A percentile compares a stretch with the other conserved stretches of the same genome.
phyloP scores from a whole-genome alignment of 2,888 invertebrate species.

The Erebia palarica region DNA sequence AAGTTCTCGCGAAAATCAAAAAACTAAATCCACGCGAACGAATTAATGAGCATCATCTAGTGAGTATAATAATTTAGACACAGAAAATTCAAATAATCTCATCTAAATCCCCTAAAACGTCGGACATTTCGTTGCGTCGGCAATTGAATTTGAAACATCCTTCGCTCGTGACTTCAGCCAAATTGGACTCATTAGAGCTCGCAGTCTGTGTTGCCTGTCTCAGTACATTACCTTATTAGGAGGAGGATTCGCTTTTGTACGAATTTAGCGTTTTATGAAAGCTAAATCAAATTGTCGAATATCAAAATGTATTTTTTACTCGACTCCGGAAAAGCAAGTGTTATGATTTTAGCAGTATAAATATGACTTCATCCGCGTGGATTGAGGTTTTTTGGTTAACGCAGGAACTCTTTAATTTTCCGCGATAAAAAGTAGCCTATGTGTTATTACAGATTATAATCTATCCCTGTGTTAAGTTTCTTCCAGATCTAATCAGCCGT shows the following conservation, averaged over 20 bases:
- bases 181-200: constrained; percentile 39
- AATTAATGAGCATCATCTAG: too few species aligned
- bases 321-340: background rate
- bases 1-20: too few species aligned
- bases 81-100: constrained; percentile 9
- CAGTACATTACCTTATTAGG: constrained; percentile 18
- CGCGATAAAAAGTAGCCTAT: too few species aligned
- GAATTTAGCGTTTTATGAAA: constrained; percentile 10
- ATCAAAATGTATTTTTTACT: background rate
- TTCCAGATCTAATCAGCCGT: too few species aligned
- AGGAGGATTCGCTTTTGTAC: background rate
- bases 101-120: constrained; percentile 31
- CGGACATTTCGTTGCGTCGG: constrained; percentile 35
- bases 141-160: constrained; percentile 37
- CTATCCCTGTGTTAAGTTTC: too few species aligned
- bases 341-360: too few species aligned
- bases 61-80: constrained; percentile 9
- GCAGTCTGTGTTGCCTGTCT: background rate
- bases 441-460: too few species aligned
- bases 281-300: background rate
- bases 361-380: background rate
- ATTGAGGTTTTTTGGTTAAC: background rate
- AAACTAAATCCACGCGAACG: too few species aligned
- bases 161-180: constrained; percentile 35
- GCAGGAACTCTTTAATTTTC: too few species aligned